Percentiles rank a stretch among this genome's conserved stretches.
Evolutionary conservation across 1,140 invertebrate genomes (phyloP).

Genomic region (Asobara japonica): DNA sequence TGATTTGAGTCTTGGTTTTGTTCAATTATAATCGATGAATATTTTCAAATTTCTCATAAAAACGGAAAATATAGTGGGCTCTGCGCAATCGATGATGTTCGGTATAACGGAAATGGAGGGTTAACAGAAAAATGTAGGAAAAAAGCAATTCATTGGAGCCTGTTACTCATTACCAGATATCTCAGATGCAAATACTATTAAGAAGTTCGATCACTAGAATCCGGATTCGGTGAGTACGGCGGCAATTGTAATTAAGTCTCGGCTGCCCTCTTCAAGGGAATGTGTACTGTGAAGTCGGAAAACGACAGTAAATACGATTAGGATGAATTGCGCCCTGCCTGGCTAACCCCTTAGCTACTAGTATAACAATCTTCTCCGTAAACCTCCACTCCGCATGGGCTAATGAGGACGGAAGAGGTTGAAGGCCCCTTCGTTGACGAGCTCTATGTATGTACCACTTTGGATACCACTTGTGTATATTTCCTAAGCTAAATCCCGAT

Average conservation of each 20-base stretch:
- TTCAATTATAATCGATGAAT: too few relatives aligned
- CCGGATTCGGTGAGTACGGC: conserved; percentile 45
- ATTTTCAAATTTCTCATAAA: too few relatives aligned
- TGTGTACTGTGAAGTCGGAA: conserved; percentile 45
- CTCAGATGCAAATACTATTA: conserved; percentile 49
- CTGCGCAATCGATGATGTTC: too few relatives aligned
- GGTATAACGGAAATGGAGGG: too few relatives aligned
- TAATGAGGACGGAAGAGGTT: background rate
- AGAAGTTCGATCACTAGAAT: conserved; percentile 51
- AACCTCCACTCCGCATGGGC: background rate
- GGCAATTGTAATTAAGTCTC: conserved; percentile 58
- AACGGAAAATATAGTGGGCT: too few relatives aligned
- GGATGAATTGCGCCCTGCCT: conserved; percentile 55
- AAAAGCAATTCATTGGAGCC: background rate
- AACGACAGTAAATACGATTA: conserved; percentile 59
- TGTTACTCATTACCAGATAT: background rate
- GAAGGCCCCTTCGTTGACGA: background rate
- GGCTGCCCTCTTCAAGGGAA: conserved; percentile 48
- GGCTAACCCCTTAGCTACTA: conserved; percentile 35
- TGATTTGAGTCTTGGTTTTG: too few relatives aligned
- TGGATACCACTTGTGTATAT: conserved; percentile 12
- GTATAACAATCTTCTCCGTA: background rate
- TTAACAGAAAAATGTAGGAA: background rate
- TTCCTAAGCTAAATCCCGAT: conserved; percentile 1
- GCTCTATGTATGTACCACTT: conserved; percentile 7